Evolutionary conservation across 2,797 vertebrate genomes (phyloP), one percentile per base, ranked within the genome.

Genomic region (Acanthornis magna): DNA sequence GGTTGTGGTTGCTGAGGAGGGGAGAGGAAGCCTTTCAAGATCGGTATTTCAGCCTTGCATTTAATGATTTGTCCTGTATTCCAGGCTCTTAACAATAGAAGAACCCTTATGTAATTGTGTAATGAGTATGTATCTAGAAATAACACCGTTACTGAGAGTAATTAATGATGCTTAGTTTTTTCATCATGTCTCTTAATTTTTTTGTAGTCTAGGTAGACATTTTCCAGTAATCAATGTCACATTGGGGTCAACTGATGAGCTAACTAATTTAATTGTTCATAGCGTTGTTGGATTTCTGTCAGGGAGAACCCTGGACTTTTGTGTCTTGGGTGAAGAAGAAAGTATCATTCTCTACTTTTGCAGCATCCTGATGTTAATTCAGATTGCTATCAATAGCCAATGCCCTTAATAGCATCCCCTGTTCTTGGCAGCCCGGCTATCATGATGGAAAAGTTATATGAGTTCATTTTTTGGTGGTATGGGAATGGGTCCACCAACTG

Each of bases 31-130:
- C 60, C 14, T 66, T 76, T 74, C 32, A 5, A 9, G 20, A 7
- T 15, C 9, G 4, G 0, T 73, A 16, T 43, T 60, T 43, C 13
- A 34, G 30, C 18, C n/a, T 79, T 5, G 3, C 2, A 0, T 78
- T 75, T 72, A 40, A 38, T 30, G 38, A 30, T 63, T 57, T 34
- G 2, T 32, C 10, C 1, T 19, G 14, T 43, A 8, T 30, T 85
- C 26, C 0, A 0, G 16, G 19, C 50, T 9, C 21, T 38, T 86
- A 48, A 70, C 2, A 15, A 10, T 16, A 17, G 38, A 80, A 43
- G 13, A 77, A 6, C 10, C 6, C 26, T 78, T 87, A 51, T 1
- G 6, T 61, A 77, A 62, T 53, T 62, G 13, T 79, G 40, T 30
- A 29, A 22, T 4, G 23, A 43, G 20, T 7, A 1, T 38, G 26